Evolutionary conservation across 2,797 vertebrate species (phyloP), one percentile per base, ranked within the genome.

Genomic region (Myotis pilosus): DNA sequence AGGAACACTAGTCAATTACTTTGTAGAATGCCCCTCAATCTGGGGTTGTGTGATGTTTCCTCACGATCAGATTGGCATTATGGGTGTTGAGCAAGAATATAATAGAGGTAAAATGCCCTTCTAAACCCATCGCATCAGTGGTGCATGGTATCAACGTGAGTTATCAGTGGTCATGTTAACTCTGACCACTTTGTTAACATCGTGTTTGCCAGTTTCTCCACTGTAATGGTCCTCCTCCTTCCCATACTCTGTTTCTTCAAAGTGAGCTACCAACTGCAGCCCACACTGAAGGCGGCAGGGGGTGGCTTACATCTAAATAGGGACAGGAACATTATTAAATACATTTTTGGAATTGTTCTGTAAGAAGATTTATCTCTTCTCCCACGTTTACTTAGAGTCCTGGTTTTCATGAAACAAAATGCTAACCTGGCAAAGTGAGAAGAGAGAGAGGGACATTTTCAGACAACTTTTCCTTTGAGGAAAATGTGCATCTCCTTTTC

Each of bases 261-360:
- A 87, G 8, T 20, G 10, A 79, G n/a, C 2, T 80, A 79, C 33
- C 44, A 81, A 84, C 4, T 36, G 6, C 4, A 60, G 28, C 2
- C 9, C 2, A 62, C 5, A 82, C 11, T 78, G 71, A 81, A 60
- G 38, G 47, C 57, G 4, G 1, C 11, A 90, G 4, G 0, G 0
- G 0, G 0, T 53, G 5, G 12, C 49, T 81, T 91, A 95, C 64
- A 20, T 79, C 22, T 13, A 92, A 64, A 12, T 74, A 7, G 3
- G 83, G 10, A 7, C 17, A 78, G 19, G 7, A 16, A 1, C 1
- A 36, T 2, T 22, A 91, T 30, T 91, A 85, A 62, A 51, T 25
- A 66, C 66, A 71, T 79, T 90, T 92, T 83, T 86, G 19, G 12
- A 83, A 91, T 68, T 94, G 13, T 83, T 86, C 41, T 60, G 38